A percentile compares a stretch with the other conserved stretches of the same genome.
phyloP scores from a whole-genome alignment of 23 tunicate genomes.

The Styela clava region DNA sequence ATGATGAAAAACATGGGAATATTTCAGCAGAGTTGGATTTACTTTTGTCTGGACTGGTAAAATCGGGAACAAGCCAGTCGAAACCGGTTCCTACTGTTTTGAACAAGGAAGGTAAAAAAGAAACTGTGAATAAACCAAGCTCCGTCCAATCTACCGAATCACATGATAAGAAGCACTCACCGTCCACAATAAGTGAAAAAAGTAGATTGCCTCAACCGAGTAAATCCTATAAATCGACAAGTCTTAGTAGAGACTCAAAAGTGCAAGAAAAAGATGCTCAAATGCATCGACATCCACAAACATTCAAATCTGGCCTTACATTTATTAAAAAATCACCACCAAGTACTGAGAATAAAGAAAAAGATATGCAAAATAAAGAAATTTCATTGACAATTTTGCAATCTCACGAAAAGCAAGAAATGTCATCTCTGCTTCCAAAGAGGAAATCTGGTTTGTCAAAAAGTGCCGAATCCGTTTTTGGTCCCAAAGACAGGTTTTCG shows the following conservation, averaged over 20 bases:
- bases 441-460: not conserved
- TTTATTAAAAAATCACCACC: not conserved
- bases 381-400: not conserved
- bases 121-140: not conserved
- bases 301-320: conserved; percentile 3
- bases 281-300: conserved; percentile 9
- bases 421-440: not conserved
- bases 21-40: not conserved
- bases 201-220: conserved; percentile 30
- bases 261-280: conserved; percentile 1
- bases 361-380: not conserved
- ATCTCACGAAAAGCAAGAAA: not conserved
- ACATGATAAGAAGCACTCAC: not conserved
- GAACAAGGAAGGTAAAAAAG: not conserved
- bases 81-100: not conserved
- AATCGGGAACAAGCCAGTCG: not conserved
- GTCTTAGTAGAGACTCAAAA: not conserved
- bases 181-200: not conserved
- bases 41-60: not conserved
- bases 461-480: not conserved
- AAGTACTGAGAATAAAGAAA: not conserved
- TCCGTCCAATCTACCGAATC: not conserved
- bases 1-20: not conserved
- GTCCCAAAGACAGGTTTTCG: not conserved
- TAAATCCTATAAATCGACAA: not conserved